Evolutionary conservation across 2,797 vertebrate genomes (phyloP).

Genomic region (Melanogrammus aeglefinus): DNA sequence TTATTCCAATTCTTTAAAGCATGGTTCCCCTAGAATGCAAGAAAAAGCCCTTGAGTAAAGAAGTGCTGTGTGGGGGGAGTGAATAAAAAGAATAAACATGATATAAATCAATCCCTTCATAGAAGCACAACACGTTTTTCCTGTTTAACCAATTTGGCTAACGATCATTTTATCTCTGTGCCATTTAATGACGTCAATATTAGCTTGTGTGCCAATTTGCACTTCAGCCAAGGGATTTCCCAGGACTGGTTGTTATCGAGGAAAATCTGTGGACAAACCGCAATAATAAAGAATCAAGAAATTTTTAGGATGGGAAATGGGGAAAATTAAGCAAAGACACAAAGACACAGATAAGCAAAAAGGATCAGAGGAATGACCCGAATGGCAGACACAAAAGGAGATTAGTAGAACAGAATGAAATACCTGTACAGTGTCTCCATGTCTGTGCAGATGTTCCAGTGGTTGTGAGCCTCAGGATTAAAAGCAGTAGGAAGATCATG

Average conservation of each 20-base stretch:
- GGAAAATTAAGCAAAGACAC: constrained; percentile 1
- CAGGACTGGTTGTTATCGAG: constrained; percentile 36
- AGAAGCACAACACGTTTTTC: constrained; percentile 5
- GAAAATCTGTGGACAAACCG: constrained; percentile 45
- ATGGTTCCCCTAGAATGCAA: constrained; percentile 26
- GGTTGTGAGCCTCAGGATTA: constrained; percentile 57
- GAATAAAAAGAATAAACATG: constrained; percentile 9
- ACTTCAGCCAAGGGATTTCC: constrained; percentile 55
- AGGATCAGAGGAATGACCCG: not conserved
- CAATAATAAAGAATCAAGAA: constrained; percentile 48
- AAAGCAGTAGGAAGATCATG: constrained; percentile 50
- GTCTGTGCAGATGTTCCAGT: constrained; percentile 44
- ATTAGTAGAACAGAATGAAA: constrained; percentile 6
- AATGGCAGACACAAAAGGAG: not conserved
- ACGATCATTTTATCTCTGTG: constrained; percentile 50
- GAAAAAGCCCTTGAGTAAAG: constrained; percentile 48
- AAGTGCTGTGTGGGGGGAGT: constrained; percentile 17
- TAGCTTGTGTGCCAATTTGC: not conserved
- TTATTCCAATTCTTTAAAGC: constrained; percentile 1
- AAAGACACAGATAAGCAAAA: not conserved
- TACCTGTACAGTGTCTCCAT: constrained; percentile 72
- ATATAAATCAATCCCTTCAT: not conserved
- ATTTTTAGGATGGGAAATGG: not conserved
- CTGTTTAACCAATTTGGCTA: constrained; percentile 21
- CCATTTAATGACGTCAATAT: constrained; percentile 48